Conservation (phyloP, 2,797 vertebrate genomes). For the Macrochelys suwanniensis region DNA sequence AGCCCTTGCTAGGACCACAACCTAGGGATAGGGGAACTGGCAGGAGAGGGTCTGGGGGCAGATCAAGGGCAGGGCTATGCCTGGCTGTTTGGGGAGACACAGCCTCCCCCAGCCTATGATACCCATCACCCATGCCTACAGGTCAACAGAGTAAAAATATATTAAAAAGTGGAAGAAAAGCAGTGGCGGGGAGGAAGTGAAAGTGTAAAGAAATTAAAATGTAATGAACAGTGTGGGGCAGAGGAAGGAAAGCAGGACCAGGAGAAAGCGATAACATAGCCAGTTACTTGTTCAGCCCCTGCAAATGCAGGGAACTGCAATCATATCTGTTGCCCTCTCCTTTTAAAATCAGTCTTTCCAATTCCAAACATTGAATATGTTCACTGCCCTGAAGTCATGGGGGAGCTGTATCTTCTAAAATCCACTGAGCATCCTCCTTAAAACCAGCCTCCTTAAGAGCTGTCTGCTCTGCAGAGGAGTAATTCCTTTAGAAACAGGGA, state of each 20-base stretch:
- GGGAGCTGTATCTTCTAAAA: not conserved
- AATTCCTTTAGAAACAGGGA: not conserved
- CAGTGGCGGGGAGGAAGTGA: not conserved
- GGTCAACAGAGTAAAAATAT: not conserved
- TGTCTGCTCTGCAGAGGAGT: not conserved
- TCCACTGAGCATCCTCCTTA: not conserved
- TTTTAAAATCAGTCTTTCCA: not conserved
- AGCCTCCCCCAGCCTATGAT: too few relatives aligned
- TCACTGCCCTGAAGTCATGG: not conserved
- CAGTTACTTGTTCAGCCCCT: not conserved
- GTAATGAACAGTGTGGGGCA: not conserved
- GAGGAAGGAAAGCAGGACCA: not conserved
- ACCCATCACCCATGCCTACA: too few relatives aligned
- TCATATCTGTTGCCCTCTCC: not conserved
- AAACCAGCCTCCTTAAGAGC: not conserved
- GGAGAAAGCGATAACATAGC: not conserved
- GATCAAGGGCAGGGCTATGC: too few relatives aligned
- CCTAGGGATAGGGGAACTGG: too few relatives aligned
- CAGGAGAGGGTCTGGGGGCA: too few relatives aligned
- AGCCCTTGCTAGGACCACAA: too few relatives aligned
- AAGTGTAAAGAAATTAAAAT: constrained; percentile 1
- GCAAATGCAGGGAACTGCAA: not conserved
- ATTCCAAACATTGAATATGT: not conserved
- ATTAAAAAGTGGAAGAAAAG: not conserved
- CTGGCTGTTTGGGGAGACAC: too few relatives aligned